phyloP scores from a whole-genome alignment of 2,797 vertebrate species.

The Triplophysa yarkandensis region DNA sequence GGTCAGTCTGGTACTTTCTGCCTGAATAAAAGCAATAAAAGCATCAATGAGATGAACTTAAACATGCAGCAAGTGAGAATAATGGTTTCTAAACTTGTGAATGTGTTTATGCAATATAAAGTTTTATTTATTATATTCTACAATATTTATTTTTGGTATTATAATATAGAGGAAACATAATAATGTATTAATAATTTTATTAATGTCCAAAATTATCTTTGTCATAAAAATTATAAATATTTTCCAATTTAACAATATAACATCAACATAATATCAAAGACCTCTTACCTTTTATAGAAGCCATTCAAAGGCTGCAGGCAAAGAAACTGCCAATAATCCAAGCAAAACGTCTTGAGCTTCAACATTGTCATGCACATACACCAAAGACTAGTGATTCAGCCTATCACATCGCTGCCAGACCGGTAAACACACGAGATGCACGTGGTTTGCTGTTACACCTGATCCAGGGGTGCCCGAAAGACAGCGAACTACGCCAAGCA shows the following conservation, averaged over 20 bases:
- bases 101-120: not conserved
- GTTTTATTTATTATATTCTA: no score
- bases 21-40: not conserved
- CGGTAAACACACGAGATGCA: conserved; percentile 19
- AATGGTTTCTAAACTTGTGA: not conserved
- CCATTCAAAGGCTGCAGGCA: conserved; percentile 91
- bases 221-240: no score
- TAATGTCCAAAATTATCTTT: no score
- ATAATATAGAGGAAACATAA: no score
- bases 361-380: conserved; percentile 78
- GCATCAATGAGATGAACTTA: not conserved
- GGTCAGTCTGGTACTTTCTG: conserved; percentile 22
- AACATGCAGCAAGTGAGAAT: not conserved
- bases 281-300: conserved; percentile 91
- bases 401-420: conserved; percentile 20
- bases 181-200: no score
- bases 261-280: not conserved
- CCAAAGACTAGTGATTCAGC: conserved; percentile 11
- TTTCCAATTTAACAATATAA: no score
- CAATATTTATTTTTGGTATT: no score
- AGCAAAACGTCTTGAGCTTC: conserved; percentile 94
- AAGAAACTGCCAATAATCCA: conserved; percentile 98
- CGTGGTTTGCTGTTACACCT: conserved; percentile 38
- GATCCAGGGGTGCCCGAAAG: conserved; percentile 22
- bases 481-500: not conserved